Percentiles rank a stretch among this genome's conserved stretches.
Evolutionary conservation across 2,113 vertebrate genomes (phyloP).

Genomic region (human): GRCh38 chr1:40834501-40835000

Average conservation of each 20-base stretch:
- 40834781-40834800: not conserved
- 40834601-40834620: too few relatives aligned
- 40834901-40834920: not conserved
- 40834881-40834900: not conserved
- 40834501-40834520: too few relatives aligned
- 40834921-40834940: not conserved
- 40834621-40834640: not conserved
- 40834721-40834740: not conserved
- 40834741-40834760: not conserved
- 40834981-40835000: slow-evolving; percentile 99
- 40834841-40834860: not conserved
- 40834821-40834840: not conserved
- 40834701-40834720: not conserved
- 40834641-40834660: not conserved
- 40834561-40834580: too few relatives aligned
- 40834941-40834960: not conserved
- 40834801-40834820: not conserved
- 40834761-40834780: not conserved
- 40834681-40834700: not conserved
- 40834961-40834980: slow-evolving; percentile 96
- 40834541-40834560: too few relatives aligned
- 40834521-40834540: too few relatives aligned
- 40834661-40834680: not conserved
- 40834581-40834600: too few relatives aligned
- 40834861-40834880: not conserved